A percentile compares a stretch with the other conserved stretches of the same genome.
Conservation (phyloP, 2,113 vertebrate species). For the Zosterops pallidus region DNA sequence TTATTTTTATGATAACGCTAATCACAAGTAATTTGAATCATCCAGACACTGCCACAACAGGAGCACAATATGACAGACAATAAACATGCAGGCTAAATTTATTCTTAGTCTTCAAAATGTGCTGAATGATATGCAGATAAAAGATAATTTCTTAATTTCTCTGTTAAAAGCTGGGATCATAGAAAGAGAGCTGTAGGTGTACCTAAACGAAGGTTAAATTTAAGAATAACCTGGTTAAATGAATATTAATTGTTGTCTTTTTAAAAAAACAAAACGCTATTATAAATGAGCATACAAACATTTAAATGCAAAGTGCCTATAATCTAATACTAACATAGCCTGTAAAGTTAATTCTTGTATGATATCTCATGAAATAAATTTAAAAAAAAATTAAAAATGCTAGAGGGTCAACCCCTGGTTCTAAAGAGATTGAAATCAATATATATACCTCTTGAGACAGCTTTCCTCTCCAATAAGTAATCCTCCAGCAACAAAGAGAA, state of each 20-base stretch:
- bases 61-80: not conserved
- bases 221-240: not conserved
- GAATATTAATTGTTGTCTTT: not conserved
- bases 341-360: not conserved
- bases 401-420: not conserved
- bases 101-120: not conserved
- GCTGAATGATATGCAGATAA: not conserved
- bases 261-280: not conserved
- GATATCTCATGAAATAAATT: not conserved
- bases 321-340: not conserved
- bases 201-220: not conserved
- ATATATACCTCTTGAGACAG: not conserved
- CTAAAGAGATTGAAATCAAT: not conserved
- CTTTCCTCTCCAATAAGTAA: not conserved
- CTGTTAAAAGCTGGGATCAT: not conserved
- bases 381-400: not conserved
- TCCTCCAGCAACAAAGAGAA: not conserved
- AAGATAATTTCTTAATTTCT: not conserved
- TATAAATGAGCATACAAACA: not conserved
- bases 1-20: constrained; percentile 6
- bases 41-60: not conserved
- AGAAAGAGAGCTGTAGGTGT: not conserved
- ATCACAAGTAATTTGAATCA: not conserved
- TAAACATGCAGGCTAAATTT: not conserved
- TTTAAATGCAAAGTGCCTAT: not conserved